phyloP scores from a whole-genome alignment of 2,888 invertebrate species.

The Malthinus flaveolus region DNA sequence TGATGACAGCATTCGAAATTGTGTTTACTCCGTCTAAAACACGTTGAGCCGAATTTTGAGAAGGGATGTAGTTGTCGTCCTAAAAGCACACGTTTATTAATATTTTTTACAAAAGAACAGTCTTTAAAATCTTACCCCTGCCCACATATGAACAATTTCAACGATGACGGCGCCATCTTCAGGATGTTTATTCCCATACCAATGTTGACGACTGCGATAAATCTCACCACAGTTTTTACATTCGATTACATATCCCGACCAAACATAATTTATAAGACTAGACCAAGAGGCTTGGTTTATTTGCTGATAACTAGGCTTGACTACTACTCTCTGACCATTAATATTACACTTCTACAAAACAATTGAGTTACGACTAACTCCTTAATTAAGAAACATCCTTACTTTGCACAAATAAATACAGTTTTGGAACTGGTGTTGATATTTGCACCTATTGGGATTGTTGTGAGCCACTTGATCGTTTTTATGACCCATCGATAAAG shows the following conservation, averaged over 20 bases:
- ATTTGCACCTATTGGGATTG: conserved; percentile 58
- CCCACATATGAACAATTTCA: conserved; percentile 73
- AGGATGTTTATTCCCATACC: conserved; percentile 79
- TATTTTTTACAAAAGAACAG: too few relatives aligned
- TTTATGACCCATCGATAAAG: conserved; percentile 68
- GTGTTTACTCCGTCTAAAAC: conserved; percentile 63
- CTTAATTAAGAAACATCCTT: conserved; percentile 28
- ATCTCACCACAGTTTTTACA: conserved; percentile 76
- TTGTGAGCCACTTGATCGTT: conserved; percentile 64
- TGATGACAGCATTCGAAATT: conserved; percentile 62
- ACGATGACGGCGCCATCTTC: conserved; percentile 68
- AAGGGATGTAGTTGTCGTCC: conserved; percentile 47
- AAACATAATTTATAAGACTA: conserved; percentile 73
- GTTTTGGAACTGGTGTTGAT: conserved; percentile 77
- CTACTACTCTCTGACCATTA: conserved; percentile 59
- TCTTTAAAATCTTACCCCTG: conserved; percentile 62
- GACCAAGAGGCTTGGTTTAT: conserved; percentile 62
- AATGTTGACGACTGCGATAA: conserved; percentile 73
- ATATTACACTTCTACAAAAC: conserved; percentile 47
- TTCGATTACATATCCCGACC: conserved; percentile 78
- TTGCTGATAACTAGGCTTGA: conserved; percentile 59
- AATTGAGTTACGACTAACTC: conserved; percentile 3
- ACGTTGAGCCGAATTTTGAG: conserved; percentile 53
- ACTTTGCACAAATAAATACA: conserved; percentile 66
- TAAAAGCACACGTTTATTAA: too few relatives aligned